phyloP scores from a whole-genome alignment of 1,140 invertebrate genomes.

The Zophobas morio region DNA sequence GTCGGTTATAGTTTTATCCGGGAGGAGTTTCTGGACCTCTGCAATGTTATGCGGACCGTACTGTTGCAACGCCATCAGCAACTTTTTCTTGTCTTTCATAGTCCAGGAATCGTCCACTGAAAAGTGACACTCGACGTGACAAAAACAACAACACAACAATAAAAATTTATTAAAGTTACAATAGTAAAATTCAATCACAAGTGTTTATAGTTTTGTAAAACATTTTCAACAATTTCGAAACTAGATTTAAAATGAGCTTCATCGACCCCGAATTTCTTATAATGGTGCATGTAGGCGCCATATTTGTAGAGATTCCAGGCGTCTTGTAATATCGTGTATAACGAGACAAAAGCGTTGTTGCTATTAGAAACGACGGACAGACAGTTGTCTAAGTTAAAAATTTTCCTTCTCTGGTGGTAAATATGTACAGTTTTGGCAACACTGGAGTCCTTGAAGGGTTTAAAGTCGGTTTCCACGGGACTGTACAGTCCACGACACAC shows the following conservation, averaged over 20 bases:
- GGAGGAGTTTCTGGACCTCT: constrained; percentile 48
- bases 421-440: constrained; percentile 67
- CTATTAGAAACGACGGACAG: constrained; percentile 69
- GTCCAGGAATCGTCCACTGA: constrained; percentile 49
- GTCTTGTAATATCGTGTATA: constrained; percentile 68
- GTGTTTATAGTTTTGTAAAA: constrained; percentile 68
- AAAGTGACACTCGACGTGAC: background rate
- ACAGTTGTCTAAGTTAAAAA: constrained; percentile 69
- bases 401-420: constrained; percentile 66
- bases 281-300: constrained; percentile 72
- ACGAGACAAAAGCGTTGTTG: constrained; percentile 63
- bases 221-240: constrained; percentile 70
- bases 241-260: constrained; percentile 69
- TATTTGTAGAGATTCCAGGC: constrained; percentile 70
- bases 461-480: constrained; percentile 55
- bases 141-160: constrained; percentile 1
- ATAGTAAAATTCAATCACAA: constrained; percentile 53
- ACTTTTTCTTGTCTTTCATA: constrained; percentile 52
- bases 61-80: constrained; percentile 51
- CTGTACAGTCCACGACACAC: constrained; percentile 54
- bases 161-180: constrained; percentile 16
- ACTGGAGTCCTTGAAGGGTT: constrained; percentile 63
- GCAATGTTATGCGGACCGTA: constrained; percentile 53
- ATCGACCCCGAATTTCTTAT: constrained; percentile 69
- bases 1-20: constrained; percentile 54